Evolutionary conservation across 2,113 vertebrate genomes (phyloP).

Genomic region (Struthio camelus): DNA sequence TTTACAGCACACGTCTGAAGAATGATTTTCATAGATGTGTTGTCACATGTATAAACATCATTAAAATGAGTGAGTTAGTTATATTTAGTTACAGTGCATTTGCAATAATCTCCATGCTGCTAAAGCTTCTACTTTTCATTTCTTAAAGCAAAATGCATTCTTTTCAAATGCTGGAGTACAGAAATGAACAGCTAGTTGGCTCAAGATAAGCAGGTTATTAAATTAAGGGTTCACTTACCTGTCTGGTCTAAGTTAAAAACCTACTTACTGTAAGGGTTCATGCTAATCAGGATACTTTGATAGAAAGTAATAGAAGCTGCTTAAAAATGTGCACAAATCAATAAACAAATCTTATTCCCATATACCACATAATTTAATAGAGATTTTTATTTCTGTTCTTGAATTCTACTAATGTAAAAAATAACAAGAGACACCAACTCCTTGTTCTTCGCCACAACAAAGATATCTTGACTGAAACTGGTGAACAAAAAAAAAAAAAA

Average conservation of each 20-base stretch:
- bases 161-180: neutral
- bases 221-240: neutral
- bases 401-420: neutral
- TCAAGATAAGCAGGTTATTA: neutral
- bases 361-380: neutral
- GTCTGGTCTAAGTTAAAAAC: neutral
- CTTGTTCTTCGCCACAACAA: neutral
- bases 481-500: neutral
- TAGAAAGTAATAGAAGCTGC: neutral
- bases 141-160: neutral
- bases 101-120: neutral
- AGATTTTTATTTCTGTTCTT: neutral
- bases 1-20: neutral
- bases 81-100: neutral
- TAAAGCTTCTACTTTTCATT: neutral
- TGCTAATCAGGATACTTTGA: neutral
- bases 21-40: neutral
- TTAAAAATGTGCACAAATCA: neutral
- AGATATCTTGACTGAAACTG: neutral
- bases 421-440: neutral
- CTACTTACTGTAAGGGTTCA: neutral
- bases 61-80: slow-evolving; percentile 16
- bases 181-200: neutral
- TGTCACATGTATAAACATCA: slow-evolving; percentile 26
- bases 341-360: neutral